Base-by-base conservation (phyloP, 2,797 vertebrate genomes). In the Neosalanx taihuensis region DNA sequence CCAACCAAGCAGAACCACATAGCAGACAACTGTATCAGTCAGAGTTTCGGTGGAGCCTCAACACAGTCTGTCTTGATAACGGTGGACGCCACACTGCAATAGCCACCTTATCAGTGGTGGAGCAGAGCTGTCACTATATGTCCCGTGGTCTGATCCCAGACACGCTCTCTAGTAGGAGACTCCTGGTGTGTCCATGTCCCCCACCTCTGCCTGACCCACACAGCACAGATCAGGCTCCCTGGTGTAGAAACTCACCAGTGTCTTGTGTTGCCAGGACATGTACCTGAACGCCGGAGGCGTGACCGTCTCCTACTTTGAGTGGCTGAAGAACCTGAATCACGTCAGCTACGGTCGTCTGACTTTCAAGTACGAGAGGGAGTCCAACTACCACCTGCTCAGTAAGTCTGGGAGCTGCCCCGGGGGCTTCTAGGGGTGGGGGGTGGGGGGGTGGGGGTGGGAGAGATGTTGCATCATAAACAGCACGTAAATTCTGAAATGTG, bases 381-480 rank as follows among this genome's bases (percentile, higher is more conserved):
- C 97, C 58, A 99, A 99, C 92, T 98, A 99, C 89, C 97, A 99
- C 85, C 93, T 99, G 86, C 96, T 99, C 57, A 99, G 97, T 99
- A 88, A 92, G 96, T 63, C 23, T 35, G 64, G 5, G n/a, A n/a
- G 41, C 37, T 9, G 20, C 13, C n/a, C 15, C 35, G 15, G 2
- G 1, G 17, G 1, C 23, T 26, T 26, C 23, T 26, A 41, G 10
- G 10, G 37, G 37, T 41, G 4, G 9, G 1, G 1, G 15, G 15
- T 6, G 23, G n/a, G 58, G 23, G 3, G 10, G 58, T 3, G 33
- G 65, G 5, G 46, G 56, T n/a, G 29, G 29, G 17, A 26, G 23
- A 7, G 2, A 61, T n/a, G 51, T 53, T 17, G 4, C 51, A 5
- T 53, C 17, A 53, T 5, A 10, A 41, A 41, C 37, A 12, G 37